Evolutionary conservation across 2,113 vertebrate genomes (phyloP).

Genomic region (Zingel zingel): DNA sequence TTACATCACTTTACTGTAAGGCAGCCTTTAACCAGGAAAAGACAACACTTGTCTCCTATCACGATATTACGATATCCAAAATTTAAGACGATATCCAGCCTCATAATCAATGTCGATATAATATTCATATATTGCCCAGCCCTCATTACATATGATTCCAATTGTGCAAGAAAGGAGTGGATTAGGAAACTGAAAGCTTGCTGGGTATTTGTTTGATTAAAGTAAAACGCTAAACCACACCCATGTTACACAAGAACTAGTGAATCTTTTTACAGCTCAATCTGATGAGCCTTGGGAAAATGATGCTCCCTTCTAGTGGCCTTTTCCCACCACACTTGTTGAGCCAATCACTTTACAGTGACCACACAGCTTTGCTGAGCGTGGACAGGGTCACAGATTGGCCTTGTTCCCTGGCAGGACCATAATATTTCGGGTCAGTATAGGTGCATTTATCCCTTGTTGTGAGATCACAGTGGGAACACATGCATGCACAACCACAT

Average conservation of each 20-base stretch:
- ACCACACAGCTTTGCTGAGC: conserved; percentile 13
- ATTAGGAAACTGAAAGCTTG: conserved; percentile 26
- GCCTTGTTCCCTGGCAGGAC: conserved; percentile 11
- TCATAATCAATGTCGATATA: no score
- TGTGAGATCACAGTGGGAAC: conserved; percentile 16
- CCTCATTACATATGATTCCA: background rate
- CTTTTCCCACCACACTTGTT: conserved; percentile 8
- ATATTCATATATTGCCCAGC: no score
- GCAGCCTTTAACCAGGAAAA: no score
- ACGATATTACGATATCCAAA: no score
- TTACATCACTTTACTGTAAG: no score
- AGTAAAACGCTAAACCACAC: background rate
- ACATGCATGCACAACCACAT: conserved; percentile 31
- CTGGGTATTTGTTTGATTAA: background rate
- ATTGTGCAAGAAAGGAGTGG: background rate
- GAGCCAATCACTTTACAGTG: conserved; percentile 17
- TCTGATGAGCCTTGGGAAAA: background rate
- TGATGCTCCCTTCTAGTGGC: background rate
- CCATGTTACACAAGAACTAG: background rate
- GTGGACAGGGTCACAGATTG: conserved; percentile 8
- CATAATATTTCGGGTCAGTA: conserved; percentile 22
- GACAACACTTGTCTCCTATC: no score
- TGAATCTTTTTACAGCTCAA: background rate
- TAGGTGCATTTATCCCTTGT: conserved; percentile 32
- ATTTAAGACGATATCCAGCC: no score